Conservation (phyloP, 2,113 vertebrate species). For the zebrafish (Danio rerio) region DNA sequence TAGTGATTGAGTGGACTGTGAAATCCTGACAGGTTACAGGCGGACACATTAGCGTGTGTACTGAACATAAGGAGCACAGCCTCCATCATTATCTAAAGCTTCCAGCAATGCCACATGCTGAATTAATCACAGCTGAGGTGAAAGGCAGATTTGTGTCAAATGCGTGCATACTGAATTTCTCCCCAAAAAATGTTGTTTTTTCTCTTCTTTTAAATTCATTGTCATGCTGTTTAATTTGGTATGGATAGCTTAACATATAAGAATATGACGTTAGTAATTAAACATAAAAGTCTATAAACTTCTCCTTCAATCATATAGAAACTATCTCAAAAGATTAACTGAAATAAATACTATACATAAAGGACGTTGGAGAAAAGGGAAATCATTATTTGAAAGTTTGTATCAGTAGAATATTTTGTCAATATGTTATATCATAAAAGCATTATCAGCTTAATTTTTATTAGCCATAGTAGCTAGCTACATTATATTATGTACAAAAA, state of each 20-base stretch:
- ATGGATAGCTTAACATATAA: neutral
- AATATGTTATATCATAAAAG: too few species aligned
- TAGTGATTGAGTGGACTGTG: conserved; percentile 21
- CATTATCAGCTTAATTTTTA: too few species aligned
- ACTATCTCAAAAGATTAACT: too few species aligned
- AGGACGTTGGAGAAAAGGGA: too few species aligned
- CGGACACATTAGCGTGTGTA: conserved; percentile 8
- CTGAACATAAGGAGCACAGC: conserved; percentile 4
- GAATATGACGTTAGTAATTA: neutral
- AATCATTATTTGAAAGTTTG: too few species aligned
- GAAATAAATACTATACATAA: too few species aligned
- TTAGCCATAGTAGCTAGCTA: too few species aligned
- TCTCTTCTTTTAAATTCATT: neutral
- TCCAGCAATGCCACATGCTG: conserved; percentile 12
- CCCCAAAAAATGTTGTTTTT: neutral
- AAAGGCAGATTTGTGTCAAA: neutral
- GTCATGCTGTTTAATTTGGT: neutral
- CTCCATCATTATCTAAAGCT: conserved; percentile 42
- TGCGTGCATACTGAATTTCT: neutral
- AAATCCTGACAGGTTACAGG: conserved; percentile 35
- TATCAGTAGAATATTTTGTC: too few species aligned
- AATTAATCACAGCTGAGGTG: conserved; percentile 40
- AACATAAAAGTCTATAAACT: neutral
- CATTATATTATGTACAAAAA: too few species aligned
- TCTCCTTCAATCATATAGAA: neutral